Percentiles rank a stretch among this genome's conserved stretches.
Evolutionary conservation across 2,797 vertebrate genomes (phyloP).

Genomic region (Hippopotamyrus pictus): DNA sequence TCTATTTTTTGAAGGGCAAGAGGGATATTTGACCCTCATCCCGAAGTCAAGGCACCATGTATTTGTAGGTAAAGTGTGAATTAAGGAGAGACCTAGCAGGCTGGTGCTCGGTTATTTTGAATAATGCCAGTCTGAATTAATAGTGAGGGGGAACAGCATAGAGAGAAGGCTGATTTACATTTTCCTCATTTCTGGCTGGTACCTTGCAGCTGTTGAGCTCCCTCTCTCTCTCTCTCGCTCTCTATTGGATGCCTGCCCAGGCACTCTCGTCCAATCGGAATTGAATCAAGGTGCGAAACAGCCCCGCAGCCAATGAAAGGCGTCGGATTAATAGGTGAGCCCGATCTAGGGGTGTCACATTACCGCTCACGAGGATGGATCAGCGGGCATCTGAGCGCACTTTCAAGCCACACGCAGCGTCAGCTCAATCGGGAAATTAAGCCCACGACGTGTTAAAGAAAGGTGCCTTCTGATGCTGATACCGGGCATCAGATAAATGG

Average conservation of each 20-base stretch:
- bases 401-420: not conserved
- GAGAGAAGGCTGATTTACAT: not conserved
- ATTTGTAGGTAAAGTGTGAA: not conserved
- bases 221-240: not conserved
- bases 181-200: not conserved
- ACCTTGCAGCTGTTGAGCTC: not conserved
- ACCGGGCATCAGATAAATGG: not conserved
- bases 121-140: not conserved
- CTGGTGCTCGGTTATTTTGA: not conserved
- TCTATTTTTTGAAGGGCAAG: slow-evolving; percentile 8
- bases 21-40: slow-evolving; percentile 6
- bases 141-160: not conserved
- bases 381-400: not conserved
- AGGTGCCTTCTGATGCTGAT: not conserved
- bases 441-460: not conserved
- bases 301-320: not conserved
- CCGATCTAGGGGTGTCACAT: slow-evolving; percentile 5
- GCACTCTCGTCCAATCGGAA: slow-evolving; percentile 11
- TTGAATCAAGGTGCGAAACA: slow-evolving; percentile 11
- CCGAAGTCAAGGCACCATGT: not conserved
- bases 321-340: not conserved
- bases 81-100: not conserved
- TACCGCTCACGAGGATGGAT: slow-evolving; percentile 1
- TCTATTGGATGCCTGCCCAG: not conserved
- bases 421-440: not conserved